Percentiles rank a stretch among this genome's conserved stretches.
Evolutionary conservation across 2,888 invertebrate species (phyloP).

Genomic region (Dicyrtoma fusca): DNA sequence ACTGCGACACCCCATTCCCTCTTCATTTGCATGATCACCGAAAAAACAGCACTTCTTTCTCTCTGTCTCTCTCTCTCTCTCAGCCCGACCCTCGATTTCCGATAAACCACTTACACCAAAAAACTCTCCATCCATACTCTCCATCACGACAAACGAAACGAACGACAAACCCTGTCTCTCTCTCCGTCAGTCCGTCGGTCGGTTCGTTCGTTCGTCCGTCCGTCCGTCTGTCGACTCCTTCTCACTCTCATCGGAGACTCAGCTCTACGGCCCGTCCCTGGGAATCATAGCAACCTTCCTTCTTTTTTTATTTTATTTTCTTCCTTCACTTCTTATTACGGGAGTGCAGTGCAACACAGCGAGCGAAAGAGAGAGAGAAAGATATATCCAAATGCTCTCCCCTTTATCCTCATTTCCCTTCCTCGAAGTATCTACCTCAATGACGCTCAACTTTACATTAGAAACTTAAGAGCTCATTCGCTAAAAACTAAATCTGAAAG

Average conservation of each 20-base stretch:
- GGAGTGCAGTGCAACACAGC: background rate
- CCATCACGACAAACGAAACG: too few relatives aligned
- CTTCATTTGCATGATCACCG: slow-evolving; percentile 57
- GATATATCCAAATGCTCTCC: background rate
- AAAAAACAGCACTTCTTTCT: slow-evolving; percentile 46
- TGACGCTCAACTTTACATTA: slow-evolving; percentile 19
- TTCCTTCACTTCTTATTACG: slow-evolving; percentile 9
- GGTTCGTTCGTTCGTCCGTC: background rate
- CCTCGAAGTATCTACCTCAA: slow-evolving; percentile 4
- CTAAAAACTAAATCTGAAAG: background rate
- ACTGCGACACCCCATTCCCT: slow-evolving; percentile 50
- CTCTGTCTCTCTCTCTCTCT: slow-evolving; percentile 30
- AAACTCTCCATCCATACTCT: slow-evolving; percentile 19
- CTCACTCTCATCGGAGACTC: slow-evolving; percentile 7
- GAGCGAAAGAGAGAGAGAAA: too few relatives aligned
- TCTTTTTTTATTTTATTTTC: slow-evolving; percentile 9
- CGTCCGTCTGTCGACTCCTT: background rate
- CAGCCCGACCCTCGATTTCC: slow-evolving; percentile 41
- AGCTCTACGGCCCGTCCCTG: background rate
- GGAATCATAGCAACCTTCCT: slow-evolving; percentile 31
- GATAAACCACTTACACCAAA: slow-evolving; percentile 38
- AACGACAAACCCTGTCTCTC: slow-evolving; percentile 1
- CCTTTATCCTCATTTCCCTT: background rate
- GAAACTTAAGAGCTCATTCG: slow-evolving; percentile 13
- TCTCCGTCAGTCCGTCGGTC: background rate